A percentile compares a stretch with the other conserved stretches of the same genome.
phyloP scores from a whole-genome alignment of 1,140 invertebrate species.

The Chrysopa pallens region DNA sequence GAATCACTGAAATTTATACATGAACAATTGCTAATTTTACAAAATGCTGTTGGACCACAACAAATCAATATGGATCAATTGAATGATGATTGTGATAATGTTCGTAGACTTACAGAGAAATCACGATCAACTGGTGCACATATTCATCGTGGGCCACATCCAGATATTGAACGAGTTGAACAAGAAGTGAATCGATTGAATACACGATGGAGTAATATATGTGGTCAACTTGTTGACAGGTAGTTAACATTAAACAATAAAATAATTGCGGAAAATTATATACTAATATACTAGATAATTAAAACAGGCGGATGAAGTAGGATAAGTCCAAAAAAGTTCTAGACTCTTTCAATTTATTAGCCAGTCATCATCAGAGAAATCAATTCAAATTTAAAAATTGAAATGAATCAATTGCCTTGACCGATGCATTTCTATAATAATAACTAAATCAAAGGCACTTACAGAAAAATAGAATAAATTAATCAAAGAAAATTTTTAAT shows the following conservation, averaged over 20 bases:
- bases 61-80: conserved; percentile 78
- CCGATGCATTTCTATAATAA: no score
- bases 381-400: no score
- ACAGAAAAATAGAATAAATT: no score
- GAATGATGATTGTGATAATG: conserved; percentile 73
- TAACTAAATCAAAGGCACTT: no score
- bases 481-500: no score
- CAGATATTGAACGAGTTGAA: conserved; percentile 88
- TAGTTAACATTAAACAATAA: conserved; percentile 19
- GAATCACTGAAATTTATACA: conserved; percentile 48
- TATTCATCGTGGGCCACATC: conserved; percentile 34
- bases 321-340: no score
- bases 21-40: conserved; percentile 57
- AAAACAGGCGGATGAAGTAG: not conserved
- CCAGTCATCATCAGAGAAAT: no score
- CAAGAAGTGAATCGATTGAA: conserved; percentile 79
- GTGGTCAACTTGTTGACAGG: conserved; percentile 79
- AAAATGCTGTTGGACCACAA: conserved; percentile 64
- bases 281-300: not conserved
- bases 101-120: conserved; percentile 69
- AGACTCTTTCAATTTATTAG: no score
- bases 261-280: not conserved
- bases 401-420: no score
- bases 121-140: conserved; percentile 41
- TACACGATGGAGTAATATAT: conserved; percentile 78